These are phyloP conservation scores for Enoplosus armatus DNA, from an alignment of 2,797 vertebrate genomes.

Conservation along the genomic window DNA sequence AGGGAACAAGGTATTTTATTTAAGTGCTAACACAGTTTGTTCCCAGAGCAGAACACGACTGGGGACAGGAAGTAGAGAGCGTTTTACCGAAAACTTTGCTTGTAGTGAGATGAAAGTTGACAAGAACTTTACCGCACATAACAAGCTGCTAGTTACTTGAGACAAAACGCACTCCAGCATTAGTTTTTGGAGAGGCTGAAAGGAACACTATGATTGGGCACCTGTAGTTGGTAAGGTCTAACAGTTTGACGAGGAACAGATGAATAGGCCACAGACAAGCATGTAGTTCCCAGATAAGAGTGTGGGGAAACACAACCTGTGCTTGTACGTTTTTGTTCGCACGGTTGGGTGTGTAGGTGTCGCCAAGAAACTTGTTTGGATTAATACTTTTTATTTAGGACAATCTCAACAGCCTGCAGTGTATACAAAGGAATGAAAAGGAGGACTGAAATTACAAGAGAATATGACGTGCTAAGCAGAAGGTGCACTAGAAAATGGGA, in stretches of 20 bases:
- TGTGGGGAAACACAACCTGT: conserved; percentile 47
- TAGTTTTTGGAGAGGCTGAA: neutral
- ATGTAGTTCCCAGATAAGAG: conserved; percentile 52
- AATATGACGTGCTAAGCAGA: conserved; percentile 7
- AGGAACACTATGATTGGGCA: no score
- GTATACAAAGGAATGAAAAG: neutral
- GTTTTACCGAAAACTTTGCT: conserved; percentile 1
- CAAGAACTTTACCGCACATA: neutral
- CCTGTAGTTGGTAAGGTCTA: conserved; percentile 40
- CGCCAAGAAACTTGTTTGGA: conserved; percentile 15
- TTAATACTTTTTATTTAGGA: conserved; percentile 10
- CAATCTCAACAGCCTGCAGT: neutral
- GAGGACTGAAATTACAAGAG: neutral
- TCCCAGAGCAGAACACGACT: conserved; percentile 44
- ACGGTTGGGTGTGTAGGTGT: conserved; percentile 22
- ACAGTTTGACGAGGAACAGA: conserved; percentile 44
- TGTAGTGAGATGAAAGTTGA: conserved; percentile 19
- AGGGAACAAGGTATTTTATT: conserved; percentile 44
- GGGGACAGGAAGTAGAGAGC: conserved; percentile 30
- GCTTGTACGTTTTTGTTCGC: conserved; percentile 33
- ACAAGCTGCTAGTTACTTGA: neutral
- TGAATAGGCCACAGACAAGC: conserved; percentile 50
- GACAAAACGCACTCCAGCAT: neutral
- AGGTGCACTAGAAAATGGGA: neutral
- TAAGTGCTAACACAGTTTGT: conserved; percentile 25